Percentiles rank a stretch among this genome's conserved stretches.
phyloP scores from a whole-genome alignment of 2,888 invertebrate genomes.

The Drosophila greeni region DNA sequence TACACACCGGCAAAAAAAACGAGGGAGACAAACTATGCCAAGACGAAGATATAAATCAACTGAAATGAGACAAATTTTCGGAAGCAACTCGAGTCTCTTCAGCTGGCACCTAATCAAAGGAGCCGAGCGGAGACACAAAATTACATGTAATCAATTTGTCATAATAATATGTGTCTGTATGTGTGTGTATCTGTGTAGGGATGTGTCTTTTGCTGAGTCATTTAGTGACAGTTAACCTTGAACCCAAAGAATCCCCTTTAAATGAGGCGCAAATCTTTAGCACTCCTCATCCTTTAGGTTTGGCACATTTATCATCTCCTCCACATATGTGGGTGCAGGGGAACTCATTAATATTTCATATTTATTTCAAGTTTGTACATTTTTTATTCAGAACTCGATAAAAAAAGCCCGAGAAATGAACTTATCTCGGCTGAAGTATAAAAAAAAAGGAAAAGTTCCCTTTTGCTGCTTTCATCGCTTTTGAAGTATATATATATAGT shows the following conservation, averaged over 20 bases:
- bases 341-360: slow-evolving; percentile 46
- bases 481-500: slow-evolving; percentile 8
- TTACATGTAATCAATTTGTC: slow-evolving; percentile 72
- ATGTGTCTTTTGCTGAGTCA: slow-evolving; percentile 35
- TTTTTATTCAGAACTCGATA: slow-evolving; percentile 36
- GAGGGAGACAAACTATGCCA: slow-evolving; percentile 18
- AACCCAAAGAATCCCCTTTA: slow-evolving; percentile 26
- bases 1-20: slow-evolving; percentile 1
- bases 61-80: slow-evolving; percentile 41
- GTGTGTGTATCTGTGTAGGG: background rate
- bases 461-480: slow-evolving; percentile 25
- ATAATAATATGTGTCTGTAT: slow-evolving; percentile 48
- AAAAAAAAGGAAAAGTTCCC: slow-evolving; percentile 8
- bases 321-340: background rate
- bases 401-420: slow-evolving; percentile 15
- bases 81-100: slow-evolving; percentile 16
- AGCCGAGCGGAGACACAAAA: slow-evolving; percentile 38
- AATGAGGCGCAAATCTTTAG: slow-evolving; percentile 40
- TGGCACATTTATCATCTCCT: slow-evolving; percentile 44
- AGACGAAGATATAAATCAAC: slow-evolving; percentile 42
- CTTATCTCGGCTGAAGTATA: slow-evolving; percentile 27
- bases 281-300: slow-evolving; percentile 7
- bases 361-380: slow-evolving; percentile 43
- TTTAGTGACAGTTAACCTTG: slow-evolving; percentile 46
- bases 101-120: slow-evolving; percentile 35